A percentile compares a stretch with the other conserved stretches of the same genome.
phyloP scores from a whole-genome alignment of 2,113 vertebrate genomes.

The Tricholaema leucomelas region DNA sequence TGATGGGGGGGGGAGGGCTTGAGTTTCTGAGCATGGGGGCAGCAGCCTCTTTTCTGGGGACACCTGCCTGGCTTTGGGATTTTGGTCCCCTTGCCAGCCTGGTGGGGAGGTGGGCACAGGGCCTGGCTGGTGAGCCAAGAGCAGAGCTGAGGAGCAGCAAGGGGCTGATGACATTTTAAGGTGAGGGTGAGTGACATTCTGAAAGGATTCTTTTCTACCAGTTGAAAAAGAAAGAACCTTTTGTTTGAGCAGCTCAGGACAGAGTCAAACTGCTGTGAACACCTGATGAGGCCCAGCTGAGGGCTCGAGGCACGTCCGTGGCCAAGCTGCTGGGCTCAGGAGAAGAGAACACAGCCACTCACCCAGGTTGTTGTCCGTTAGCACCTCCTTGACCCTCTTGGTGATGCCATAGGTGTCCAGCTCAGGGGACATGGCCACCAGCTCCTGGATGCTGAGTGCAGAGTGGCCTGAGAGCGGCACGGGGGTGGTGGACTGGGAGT shows the following conservation, averaged over 20 bases:
- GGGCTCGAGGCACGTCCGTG: background rate
- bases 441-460: conserved; percentile 90
- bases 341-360: conserved; percentile 41
- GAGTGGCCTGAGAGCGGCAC: conserved; percentile 86
- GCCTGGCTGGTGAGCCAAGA: background rate
- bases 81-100: background rate
- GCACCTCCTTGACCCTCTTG: conserved; percentile 95
- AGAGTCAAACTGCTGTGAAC: background rate
- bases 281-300: background rate
- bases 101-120: background rate
- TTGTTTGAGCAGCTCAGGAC: background rate
- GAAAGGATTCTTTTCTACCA: background rate
- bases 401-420: conserved; percentile 95
- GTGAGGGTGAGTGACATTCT: background rate
- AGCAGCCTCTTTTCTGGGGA: background rate
- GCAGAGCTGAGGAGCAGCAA: background rate
- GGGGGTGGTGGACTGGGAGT: conserved; percentile 85
- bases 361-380: conserved; percentile 97
- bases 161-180: background rate
- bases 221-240: background rate
- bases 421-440: conserved; percentile 92
- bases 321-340: background rate
- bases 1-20: background rate
- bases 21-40: background rate
- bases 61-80: background rate